phyloP scores from a whole-genome alignment of 2,888 invertebrate genomes.

The Polia nebulosa region DNA sequence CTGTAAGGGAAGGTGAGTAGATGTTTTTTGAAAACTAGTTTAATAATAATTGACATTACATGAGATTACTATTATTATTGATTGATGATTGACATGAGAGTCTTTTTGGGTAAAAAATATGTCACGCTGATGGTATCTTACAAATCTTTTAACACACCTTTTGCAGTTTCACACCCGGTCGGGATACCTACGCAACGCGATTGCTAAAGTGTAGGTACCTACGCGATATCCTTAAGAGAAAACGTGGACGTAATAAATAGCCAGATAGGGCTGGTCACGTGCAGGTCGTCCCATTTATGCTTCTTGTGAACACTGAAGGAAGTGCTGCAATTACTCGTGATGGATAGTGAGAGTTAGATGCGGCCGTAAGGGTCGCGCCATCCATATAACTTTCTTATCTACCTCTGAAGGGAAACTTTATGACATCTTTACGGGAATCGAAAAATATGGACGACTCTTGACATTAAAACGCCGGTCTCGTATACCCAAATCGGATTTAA shows the following conservation, averaged over 20 bases:
- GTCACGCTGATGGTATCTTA: neutral
- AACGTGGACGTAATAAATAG: constrained; percentile 81
- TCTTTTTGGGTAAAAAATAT: too few species aligned
- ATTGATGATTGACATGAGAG: too few species aligned
- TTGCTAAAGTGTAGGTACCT: constrained; percentile 58
- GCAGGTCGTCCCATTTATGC: constrained; percentile 84
- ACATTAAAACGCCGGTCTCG: constrained; percentile 79
- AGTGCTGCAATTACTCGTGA: constrained; percentile 87
- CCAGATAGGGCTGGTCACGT: constrained; percentile 84
- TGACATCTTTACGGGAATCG: constrained; percentile 87
- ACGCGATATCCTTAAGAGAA: constrained; percentile 74
- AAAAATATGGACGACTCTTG: constrained; percentile 85
- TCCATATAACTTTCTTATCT: constrained; percentile 88
- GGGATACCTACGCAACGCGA: constrained; percentile 42
- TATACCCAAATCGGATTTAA: constrained; percentile 74
- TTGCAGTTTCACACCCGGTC: constrained; percentile 36
- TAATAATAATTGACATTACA: too few species aligned
- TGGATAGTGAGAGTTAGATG: constrained; percentile 86
- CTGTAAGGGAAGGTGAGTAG: too few species aligned
- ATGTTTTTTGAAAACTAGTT: too few species aligned
- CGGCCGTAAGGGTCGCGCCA: constrained; percentile 82
- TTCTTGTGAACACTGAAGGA: constrained; percentile 86
- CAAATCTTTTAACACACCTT: constrained; percentile 21
- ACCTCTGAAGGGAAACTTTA: constrained; percentile 85
- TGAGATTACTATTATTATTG: too few species aligned